Evolutionary conservation across 2,797 vertebrate genomes (phyloP).

Genomic region (Enteromius unitaeniatus): DNA sequence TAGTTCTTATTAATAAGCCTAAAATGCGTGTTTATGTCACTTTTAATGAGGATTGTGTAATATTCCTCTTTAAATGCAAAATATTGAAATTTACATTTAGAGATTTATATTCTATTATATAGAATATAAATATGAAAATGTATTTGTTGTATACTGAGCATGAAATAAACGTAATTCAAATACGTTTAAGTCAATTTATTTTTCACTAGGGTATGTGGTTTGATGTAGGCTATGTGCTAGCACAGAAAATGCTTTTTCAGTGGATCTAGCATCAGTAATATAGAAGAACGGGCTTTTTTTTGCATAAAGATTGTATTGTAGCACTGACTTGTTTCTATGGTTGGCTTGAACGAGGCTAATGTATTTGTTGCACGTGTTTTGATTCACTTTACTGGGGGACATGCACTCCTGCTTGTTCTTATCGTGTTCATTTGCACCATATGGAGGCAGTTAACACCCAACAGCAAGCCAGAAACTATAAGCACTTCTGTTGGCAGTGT

Average conservation of each 20-base stretch:
- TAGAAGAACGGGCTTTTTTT: not conserved
- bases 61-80: no score
- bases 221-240: not conserved
- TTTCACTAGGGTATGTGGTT: not conserved
- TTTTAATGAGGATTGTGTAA: no score
- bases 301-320: not conserved
- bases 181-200: no score
- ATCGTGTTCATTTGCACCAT: conserved; percentile 2
- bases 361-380: not conserved
- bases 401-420: not conserved
- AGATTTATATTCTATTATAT: no score
- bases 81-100: no score
- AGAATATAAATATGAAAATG: no score
- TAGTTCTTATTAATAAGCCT: no score
- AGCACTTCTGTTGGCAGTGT: conserved; percentile 9
- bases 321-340: not conserved
- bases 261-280: not conserved
- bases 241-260: not conserved
- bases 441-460: not conserved
- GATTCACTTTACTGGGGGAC: not conserved
- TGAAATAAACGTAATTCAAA: no score
- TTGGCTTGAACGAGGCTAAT: not conserved
- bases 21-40: no score
- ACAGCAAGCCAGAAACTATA: conserved; percentile 4
- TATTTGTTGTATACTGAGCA: no score